Conservation (phyloP, 2,888 invertebrate species). For the Buathra laborator region DNA sequence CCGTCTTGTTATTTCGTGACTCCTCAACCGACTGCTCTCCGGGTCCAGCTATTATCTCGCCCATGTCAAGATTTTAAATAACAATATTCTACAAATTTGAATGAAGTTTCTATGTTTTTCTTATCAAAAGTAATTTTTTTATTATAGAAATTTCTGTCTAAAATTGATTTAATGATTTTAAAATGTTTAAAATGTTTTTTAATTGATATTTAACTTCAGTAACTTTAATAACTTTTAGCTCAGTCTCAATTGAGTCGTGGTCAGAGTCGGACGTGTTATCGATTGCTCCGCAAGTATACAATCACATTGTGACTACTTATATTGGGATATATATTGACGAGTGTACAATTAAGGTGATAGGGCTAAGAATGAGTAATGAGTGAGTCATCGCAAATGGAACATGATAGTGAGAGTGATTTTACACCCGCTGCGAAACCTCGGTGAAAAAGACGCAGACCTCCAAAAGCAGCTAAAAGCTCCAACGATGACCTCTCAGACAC, state of each 20-base stretch:
- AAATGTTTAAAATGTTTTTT: no score
- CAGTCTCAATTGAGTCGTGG: not conserved
- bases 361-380: not conserved
- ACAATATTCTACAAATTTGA: no score
- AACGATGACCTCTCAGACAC: not conserved
- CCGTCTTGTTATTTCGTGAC: no score
- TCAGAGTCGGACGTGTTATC: constrained; percentile 13
- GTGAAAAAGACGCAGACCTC: constrained; percentile 76
- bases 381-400: constrained; percentile 22
- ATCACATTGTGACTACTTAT: not conserved
- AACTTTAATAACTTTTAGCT: no score
- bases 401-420: not conserved
- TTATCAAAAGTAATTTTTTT: no score
- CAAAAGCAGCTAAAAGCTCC: not conserved
- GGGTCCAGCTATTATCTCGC: no score
- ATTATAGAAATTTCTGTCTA: no score
- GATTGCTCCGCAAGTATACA: not conserved
- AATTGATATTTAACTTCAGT: no score
- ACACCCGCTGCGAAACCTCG: constrained; percentile 72
- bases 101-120: no score
- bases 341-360: not conserved
- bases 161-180: no score
- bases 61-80: no score
- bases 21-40: no score
- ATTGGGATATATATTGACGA: not conserved